Base-by-base conservation (phyloP, 1,140 invertebrate species). In the Cydia amplana region DNA sequence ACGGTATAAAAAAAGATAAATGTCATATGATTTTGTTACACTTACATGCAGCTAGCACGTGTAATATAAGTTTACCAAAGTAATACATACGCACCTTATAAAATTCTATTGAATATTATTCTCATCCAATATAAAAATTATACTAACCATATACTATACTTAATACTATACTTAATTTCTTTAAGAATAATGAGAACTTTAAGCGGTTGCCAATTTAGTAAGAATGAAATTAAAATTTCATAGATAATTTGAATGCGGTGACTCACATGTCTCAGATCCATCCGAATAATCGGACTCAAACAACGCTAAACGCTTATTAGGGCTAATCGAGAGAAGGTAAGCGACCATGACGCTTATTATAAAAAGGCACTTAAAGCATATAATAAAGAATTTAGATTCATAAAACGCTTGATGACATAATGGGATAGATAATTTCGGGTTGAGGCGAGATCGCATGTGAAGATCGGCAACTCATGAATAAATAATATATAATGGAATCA, bases 341-440 rank as follows among this genome's bases (percentile, higher is more conserved):
- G 83, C 85, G 84, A 83, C 84, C 85, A 85, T 87, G 84, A 87
- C 83, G 81, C 77, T 72, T 77, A 85, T 86, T 83, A 84, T 79
- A 85, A 86, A 87, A 85, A 88, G 78, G 82, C 78, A 83, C 83
- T 82, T 83, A 86, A 86, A 87, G 81, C 77, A 79, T 82, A 85
- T 85, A 77, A 87, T 86, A 88, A 89, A 87, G 85, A 91, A 90
- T 88, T 87, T 87, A 87, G 85, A 84, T 86, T 85, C 83, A 91
- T 91, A 86, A 89, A 90, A 90, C 79, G 77, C 75, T 89, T 91
- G 88, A 92, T 91, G 89, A 91, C 87, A 92, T 93, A 93, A 91
- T 93, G 87, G 83, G 87, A 77, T 81, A 83, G 75, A 82, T 90
- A 90, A 91, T 91, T 87, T 89, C 76, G 82, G 86, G 79, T 83